Evolutionary conservation across 2,888 invertebrate genomes (phyloP).

Genomic region (Gnatocerus cornutus): DNA sequence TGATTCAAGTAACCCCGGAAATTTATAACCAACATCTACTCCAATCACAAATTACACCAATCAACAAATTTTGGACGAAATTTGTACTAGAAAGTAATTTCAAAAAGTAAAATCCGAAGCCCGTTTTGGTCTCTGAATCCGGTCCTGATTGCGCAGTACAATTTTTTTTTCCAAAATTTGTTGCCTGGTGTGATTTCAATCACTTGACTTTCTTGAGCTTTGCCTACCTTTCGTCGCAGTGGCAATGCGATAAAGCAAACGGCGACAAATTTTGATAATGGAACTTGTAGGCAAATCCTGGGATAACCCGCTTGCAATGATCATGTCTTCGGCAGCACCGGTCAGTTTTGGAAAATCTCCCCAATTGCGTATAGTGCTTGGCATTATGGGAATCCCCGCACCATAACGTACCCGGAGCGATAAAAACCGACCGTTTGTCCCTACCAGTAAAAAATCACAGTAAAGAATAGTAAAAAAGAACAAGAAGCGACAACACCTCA

Average conservation of each 20-base stretch:
- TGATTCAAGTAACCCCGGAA: too few species aligned
- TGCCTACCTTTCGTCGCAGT: conserved; percentile 83
- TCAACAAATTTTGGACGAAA: too few species aligned
- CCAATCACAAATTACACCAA: too few species aligned
- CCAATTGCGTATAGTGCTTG: conserved; percentile 77
- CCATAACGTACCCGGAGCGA: conserved; percentile 83
- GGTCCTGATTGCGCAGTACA: too few species aligned
- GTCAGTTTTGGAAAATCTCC: conserved; percentile 76
- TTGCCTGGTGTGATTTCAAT: too few species aligned
- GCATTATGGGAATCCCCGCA: conserved; percentile 80
- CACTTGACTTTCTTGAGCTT: too few species aligned
- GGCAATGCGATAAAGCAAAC: conserved; percentile 84
- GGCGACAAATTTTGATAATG: conserved; percentile 80
- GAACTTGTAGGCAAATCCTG: conserved; percentile 76
- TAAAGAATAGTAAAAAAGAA: conserved; percentile 20
- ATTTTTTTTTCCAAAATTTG: too few species aligned
- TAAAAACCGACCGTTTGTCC: conserved; percentile 70
- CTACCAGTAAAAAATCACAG: conserved; percentile 28
- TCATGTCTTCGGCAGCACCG: conserved; percentile 85
- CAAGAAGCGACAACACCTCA: conserved; percentile 6
- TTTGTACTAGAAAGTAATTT: too few species aligned
- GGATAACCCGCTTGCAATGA: conserved; percentile 78
- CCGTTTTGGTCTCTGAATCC: too few species aligned
- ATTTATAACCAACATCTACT: too few species aligned
- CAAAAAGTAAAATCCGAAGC: too few species aligned